Conservation (phyloP, 2,888 invertebrate species). For the Ariolimax columbianus region DNA sequence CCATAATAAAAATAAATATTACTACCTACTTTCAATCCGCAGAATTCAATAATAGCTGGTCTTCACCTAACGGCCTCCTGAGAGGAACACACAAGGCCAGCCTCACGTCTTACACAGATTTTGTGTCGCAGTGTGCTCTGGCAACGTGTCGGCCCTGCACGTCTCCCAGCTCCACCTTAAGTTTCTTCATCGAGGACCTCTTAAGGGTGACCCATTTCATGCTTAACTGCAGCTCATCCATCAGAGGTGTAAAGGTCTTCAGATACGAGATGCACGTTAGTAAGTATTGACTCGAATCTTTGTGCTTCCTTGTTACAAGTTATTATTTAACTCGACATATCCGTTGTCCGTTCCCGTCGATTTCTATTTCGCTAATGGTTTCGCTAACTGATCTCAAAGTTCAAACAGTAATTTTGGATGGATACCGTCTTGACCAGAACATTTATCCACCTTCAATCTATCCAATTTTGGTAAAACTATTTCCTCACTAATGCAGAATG, state of each 20-base stretch:
- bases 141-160: constrained; percentile 48
- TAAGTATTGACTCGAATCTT: background rate
- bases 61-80: constrained; percentile 38
- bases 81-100: background rate
- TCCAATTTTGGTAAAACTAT: no score
- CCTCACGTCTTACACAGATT: constrained; percentile 53
- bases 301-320: no score
- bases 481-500: no score
- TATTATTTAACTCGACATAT: no score
- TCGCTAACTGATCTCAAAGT: no score
- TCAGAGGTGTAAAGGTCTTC: constrained; percentile 45
- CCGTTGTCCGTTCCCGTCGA: no score
- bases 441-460: no score
- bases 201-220: constrained; percentile 41
- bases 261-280: constrained; percentile 40
- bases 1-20: no score
- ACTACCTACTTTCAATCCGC: background rate
- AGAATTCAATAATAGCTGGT: constrained; percentile 54
- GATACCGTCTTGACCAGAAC: no score
- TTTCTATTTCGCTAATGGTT: no score
- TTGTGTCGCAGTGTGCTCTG: constrained; percentile 49
- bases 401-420: no score
- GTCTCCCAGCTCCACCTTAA: background rate
- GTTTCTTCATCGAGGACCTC: constrained; percentile 51
- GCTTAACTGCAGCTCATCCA: background rate